Evolutionary conservation across 2,113 vertebrate species (phyloP).

Genomic region (Rhinichthys klamathensis): DNA sequence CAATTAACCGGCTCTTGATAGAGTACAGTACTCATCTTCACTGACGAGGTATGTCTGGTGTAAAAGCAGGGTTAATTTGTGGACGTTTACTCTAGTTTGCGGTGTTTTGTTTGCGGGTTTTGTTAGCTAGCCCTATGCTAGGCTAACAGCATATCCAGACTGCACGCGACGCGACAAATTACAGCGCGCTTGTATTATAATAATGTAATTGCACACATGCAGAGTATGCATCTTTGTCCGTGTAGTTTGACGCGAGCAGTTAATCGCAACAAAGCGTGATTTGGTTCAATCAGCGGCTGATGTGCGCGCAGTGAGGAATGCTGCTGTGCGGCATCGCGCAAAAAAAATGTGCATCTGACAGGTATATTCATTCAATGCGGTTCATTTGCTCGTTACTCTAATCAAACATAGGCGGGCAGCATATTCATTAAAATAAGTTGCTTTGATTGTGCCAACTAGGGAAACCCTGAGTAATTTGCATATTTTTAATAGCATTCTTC

Average conservation of each 20-base stretch:
- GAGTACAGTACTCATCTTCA: constrained; percentile 8
- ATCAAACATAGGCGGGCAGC: not conserved
- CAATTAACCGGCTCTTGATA: not conserved
- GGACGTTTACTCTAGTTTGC: not conserved
- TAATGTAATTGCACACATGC: not conserved
- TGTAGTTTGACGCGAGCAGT: not conserved
- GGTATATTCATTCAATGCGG: not conserved
- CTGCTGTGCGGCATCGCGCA: constrained; percentile 1
- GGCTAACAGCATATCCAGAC: not conserved
- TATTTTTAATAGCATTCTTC: not conserved
- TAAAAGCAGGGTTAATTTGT: not conserved
- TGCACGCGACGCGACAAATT: not conserved
- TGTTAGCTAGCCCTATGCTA: constrained; percentile 34
- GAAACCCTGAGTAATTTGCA: not conserved
- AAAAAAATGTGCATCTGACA: constrained; percentile 8
- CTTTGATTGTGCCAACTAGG: not conserved
- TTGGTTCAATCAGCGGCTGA: not conserved
- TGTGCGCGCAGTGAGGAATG: constrained; percentile 25
- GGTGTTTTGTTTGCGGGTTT: constrained; percentile 39
- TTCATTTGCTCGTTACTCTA: not conserved
- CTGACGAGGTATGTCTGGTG: constrained; percentile 50
- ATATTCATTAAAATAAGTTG: not conserved
- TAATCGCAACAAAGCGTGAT: not conserved
- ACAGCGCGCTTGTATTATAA: not conserved
- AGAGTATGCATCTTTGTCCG: fast-evolving